Evolutionary conservation across 2,113 vertebrate genomes (phyloP), one percentile per base, ranked within the genome.

Genomic region (Agelaius phoeniceus): DNA sequence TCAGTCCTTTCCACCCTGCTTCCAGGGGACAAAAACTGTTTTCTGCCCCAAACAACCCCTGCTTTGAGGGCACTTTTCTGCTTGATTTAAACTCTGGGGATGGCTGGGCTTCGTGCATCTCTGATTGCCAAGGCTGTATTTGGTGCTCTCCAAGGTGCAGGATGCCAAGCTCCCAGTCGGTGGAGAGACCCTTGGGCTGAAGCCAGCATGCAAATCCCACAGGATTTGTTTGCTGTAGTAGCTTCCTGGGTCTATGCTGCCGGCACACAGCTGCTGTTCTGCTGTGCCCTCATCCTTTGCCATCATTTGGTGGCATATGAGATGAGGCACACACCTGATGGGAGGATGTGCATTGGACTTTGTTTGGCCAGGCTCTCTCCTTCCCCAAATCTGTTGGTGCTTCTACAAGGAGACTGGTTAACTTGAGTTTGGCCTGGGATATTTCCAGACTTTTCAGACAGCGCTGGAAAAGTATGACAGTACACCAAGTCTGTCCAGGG

Each of bases 241-340:
- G 24, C 2, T 13, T 10, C 43, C 28, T 2, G 3, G 28, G 16
- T 35, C 3, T 3, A 2, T 43, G 35, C 35, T 15, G 37, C 37
- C 37, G 52, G 35, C 46, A 37, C 0, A 3, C 31, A 27, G 59
- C 7, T 26, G 17, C n/a, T 4, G 6, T 69, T 54, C n/a, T 0
- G 0, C 37, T 39, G 55, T 41, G 65, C 46, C 46, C 5, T 66
- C 3, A 6, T 63, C 48, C 28, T 71, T 62, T 44, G 63, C 18
- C 35, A 2, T 71, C 3, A 0, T 35, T 43, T 35, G 6, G 46
- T 31, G 52, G 43, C 57, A 26, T 1, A 4, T 0, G 6, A 71
- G 54, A 19, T 2, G 3, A 66, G 33, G 31, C 19, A 46, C 3
- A 16, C 57, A 13, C 0, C 1, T 63, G 67, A 46, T 0, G 0